Base-by-base conservation (phyloP, 2,888 invertebrate genomes). In the Cerceris rybyensis region DNA sequence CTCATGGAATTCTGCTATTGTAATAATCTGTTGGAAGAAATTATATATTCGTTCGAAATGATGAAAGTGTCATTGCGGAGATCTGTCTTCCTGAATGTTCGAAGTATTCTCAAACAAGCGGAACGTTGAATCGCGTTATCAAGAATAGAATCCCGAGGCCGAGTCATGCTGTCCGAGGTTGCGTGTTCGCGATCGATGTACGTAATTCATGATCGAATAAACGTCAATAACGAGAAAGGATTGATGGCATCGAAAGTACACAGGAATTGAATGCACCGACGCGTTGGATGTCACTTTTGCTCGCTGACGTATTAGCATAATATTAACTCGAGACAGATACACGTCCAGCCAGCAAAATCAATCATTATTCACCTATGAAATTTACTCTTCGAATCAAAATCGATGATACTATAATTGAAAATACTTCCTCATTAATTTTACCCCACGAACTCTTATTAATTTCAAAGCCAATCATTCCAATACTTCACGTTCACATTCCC, bases 181-280 rank as follows among this genome's bases (percentile, higher is more conserved):
- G 72, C 72, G 78, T 75, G 70, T 50, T 80, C 60, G 68, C 69
- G 72, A 58, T 72, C 72, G 67, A 55, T 58, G 69, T 28, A 28
- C 28, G 28, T 71, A 75, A 78, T 74, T 83, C 75, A 65, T 63
- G 69, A 67, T 55, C 65, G 71, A 78, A 75, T 70, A 80, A 86
- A 78, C 64, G 63, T 65, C 78, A 61, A 72, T 83, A 80, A 65
- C 69, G 57, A 73, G 58, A 41, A 28, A 63, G 64, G 61, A 83
- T 82, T 65, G 82, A 82, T 69, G 67, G 69, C 67, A 28, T 41
- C 59, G 39, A 43, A 58, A 52, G 61, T 61, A 66, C 57, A 7
- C 14, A 17, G 4, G 8, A 63, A 54, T 49, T 28, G 28, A 28
- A 28, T 28, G 28, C 28, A 28, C 28, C 63, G 57, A 58, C n/a